A percentile compares a stretch with the other conserved stretches of the same genome.
These are phyloP conservation scores for Sigmodon hispidus DNA, from an alignment of 2,113 vertebrate species.

Conservation along the genomic window DNA sequence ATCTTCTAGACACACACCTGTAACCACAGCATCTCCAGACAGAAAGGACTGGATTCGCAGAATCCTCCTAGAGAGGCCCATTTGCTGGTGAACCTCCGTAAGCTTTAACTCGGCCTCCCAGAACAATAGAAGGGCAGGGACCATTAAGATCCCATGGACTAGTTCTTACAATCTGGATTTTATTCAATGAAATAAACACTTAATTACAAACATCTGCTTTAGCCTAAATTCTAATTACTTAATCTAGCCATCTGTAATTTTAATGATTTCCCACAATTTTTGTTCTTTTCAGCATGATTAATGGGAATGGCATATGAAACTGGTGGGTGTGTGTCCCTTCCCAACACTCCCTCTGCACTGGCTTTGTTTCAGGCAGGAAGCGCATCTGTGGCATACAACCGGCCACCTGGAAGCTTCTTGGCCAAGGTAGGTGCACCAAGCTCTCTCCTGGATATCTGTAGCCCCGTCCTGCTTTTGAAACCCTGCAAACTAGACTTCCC, in stretches of 20 bases:
- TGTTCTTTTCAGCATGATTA: constrained; percentile 85
- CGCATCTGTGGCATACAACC: not conserved
- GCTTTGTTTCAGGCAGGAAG: constrained; percentile 37
- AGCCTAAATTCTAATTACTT: constrained; percentile 89
- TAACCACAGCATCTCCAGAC: not conserved
- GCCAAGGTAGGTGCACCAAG: not conserved
- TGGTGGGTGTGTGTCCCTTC: constrained; percentile 61
- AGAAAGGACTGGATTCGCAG: not conserved
- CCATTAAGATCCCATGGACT: constrained; percentile 79
- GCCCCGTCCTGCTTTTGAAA: not conserved
- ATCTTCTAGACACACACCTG: constrained; percentile 47
- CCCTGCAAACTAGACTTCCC: not conserved
- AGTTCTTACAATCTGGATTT: constrained; percentile 86
- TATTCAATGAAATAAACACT: constrained; percentile 88
- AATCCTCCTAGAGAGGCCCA: not conserved
- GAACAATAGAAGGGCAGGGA: constrained; percentile 73
- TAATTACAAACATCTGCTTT: constrained; percentile 90
- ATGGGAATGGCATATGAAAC: constrained; percentile 78
- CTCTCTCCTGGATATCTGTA: not conserved
- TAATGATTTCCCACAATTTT: constrained; percentile 86
- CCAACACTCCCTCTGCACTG: not conserved
- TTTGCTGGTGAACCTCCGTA: constrained; percentile 57
- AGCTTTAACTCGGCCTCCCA: constrained; percentile 73
- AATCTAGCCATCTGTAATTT: constrained; percentile 89
- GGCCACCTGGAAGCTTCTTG: constrained; percentile 72